A percentile compares a stretch with the other conserved stretches of the same genome.
These are phyloP conservation scores for Oxyscelio sp. DNA, from an alignment of 2,888 invertebrate genomes.

Conservation along the genomic window DNA sequence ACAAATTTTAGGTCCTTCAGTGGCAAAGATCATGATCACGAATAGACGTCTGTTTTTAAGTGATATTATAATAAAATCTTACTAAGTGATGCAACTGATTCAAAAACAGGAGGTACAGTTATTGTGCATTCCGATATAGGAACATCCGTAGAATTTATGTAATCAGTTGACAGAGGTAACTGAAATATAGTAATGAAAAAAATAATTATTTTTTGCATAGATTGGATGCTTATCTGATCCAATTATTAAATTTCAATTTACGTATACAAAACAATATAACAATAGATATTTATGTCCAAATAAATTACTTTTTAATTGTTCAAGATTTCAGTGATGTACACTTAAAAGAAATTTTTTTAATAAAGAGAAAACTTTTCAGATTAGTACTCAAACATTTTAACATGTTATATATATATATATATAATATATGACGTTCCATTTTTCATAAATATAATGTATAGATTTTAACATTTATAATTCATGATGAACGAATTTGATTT, in stretches of 20 bases:
- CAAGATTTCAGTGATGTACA: neutral
- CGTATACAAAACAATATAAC: slow-evolving; percentile 1
- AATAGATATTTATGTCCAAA: neutral
- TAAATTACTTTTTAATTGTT: slow-evolving; percentile 6
- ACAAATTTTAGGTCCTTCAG: too few species aligned
- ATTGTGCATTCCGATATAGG: neutral
- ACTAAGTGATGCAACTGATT: neutral
- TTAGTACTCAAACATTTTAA: slow-evolving; percentile 4
- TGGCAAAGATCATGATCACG: too few species aligned
- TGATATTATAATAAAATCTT: neutral
- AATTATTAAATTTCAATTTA: neutral
- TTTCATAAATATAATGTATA: too few species aligned
- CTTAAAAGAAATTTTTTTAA: neutral
- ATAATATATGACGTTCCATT: too few species aligned
- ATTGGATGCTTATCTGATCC: neutral
- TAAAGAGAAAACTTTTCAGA: slow-evolving; percentile 3
- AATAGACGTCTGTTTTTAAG: too few species aligned
- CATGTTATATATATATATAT: neutral
- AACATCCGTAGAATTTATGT: neutral
- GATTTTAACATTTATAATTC: neutral
- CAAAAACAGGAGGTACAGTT: neutral
- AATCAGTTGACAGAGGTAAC: neutral
- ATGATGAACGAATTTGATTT: neutral
- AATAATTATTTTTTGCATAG: neutral
- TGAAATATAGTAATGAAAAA: neutral